Evolutionary conservation across 2,888 invertebrate species (phyloP).

Genomic region (Tortricodes alternella): DNA sequence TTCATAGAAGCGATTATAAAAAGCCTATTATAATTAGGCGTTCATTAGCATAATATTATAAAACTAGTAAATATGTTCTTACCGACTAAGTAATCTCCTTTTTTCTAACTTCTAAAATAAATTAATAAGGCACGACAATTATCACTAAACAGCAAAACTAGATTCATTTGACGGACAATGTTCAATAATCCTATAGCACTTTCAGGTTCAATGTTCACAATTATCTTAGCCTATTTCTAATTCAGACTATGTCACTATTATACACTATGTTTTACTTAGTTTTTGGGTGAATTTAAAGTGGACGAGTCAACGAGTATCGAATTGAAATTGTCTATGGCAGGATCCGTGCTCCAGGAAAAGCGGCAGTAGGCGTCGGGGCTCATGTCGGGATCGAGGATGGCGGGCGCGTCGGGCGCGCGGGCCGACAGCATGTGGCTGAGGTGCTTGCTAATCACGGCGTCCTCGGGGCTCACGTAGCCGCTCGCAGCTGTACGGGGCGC

Average conservation of each 20-base stretch:
- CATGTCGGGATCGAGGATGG: conserved; percentile 73
- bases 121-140: conserved; percentile 82
- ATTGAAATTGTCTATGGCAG: conserved; percentile 73
- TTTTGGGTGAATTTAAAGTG: conserved; percentile 60
- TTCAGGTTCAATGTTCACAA: conserved; percentile 65
- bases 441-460: conserved; percentile 73
- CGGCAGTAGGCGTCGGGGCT: conserved; percentile 78
- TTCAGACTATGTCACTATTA: conserved; percentile 55
- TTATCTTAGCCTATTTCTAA: conserved; percentile 59
- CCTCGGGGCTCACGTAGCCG: conserved; percentile 71
- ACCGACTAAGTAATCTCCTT: conserved; percentile 66
- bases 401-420: conserved; percentile 63
- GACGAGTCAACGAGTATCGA: conserved; percentile 67
- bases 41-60: conserved; percentile 18
- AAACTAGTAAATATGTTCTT: conserved; percentile 46
- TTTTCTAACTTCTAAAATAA: conserved; percentile 78
- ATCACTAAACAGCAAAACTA: conserved; percentile 77
- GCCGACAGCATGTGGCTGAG: conserved; percentile 67
- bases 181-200: conserved; percentile 63
- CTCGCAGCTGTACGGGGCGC: conserved; percentile 60
- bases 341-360: conserved; percentile 78
- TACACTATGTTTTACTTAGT: conserved; percentile 56
- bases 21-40: conserved; percentile 9
- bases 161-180: conserved; percentile 62
- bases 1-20: not conserved